These are phyloP conservation scores for Lagopus muta DNA, from an alignment of 2,113 vertebrate genomes.

Conservation along the genomic window DNA sequence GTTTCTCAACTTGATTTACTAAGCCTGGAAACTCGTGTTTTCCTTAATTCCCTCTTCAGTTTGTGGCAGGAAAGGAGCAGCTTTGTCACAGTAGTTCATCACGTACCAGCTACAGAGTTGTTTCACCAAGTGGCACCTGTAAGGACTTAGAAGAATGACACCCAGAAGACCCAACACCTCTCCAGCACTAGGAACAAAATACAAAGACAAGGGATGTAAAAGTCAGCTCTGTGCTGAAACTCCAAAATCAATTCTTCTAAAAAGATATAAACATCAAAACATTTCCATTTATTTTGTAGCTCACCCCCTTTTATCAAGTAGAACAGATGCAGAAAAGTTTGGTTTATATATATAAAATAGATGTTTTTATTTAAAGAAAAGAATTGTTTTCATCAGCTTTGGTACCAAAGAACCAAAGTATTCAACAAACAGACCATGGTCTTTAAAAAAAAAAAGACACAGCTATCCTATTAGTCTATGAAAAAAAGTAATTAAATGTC, in stretches of 20 bases:
- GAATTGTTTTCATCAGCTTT: background rate
- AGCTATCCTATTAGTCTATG: background rate
- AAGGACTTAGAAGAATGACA: background rate
- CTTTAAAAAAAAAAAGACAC: background rate
- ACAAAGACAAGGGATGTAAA: background rate
- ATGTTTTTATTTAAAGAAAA: background rate
- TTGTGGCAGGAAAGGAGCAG: background rate
- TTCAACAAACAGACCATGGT: background rate
- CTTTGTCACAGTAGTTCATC: background rate
- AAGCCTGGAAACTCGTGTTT: background rate
- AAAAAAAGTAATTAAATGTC: background rate
- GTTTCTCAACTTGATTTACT: background rate
- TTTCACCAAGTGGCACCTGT: background rate
- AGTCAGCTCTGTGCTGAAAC: background rate
- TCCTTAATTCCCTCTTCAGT: background rate
- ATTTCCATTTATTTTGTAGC: background rate
- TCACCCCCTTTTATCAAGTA: background rate
- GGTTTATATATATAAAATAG: background rate
- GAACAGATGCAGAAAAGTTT: background rate
- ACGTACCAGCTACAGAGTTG: background rate
- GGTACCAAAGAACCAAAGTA: background rate
- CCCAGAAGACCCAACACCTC: background rate
- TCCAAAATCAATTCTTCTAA: background rate
- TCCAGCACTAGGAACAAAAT: background rate
- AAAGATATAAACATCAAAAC: background rate